Conservation (phyloP, 2,113 vertebrate genomes). For the Rhinoderma darwinii region DNA sequence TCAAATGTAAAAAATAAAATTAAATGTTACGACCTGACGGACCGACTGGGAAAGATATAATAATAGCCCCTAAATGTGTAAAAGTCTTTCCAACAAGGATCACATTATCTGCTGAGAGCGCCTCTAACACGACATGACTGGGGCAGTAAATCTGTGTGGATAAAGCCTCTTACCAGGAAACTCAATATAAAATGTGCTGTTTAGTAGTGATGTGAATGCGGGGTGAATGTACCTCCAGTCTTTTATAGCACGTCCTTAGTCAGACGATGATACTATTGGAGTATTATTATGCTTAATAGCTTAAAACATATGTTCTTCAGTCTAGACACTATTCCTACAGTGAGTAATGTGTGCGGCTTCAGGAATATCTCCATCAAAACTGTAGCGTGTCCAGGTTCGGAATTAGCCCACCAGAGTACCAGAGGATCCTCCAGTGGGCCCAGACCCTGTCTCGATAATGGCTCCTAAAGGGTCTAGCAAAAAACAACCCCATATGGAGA, state of each 20-base stretch:
- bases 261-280: background rate
- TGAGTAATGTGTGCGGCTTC: background rate
- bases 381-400: background rate
- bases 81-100: conserved; percentile 12
- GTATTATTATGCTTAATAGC: conserved; percentile 33
- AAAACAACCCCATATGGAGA: no score
- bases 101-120: conserved; percentile 16
- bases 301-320: background rate
- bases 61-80: conserved; percentile 19
- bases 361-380: background rate
- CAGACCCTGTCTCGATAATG: no score
- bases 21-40: conserved; percentile 21
- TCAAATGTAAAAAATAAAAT: background rate
- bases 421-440: no score
- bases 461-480: no score
- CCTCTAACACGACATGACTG: conserved; percentile 31
- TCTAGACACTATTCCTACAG: conserved; percentile 4
- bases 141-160: conserved; percentile 26
- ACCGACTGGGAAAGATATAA: background rate
- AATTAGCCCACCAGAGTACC: no score
- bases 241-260: background rate
- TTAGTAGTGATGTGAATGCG: background rate
- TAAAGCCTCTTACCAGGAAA: conserved; percentile 1
- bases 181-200: background rate
- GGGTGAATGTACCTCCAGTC: conserved; percentile 5